Evolutionary conservation across 2,888 invertebrate genomes (phyloP), one percentile per base, ranked within the genome.

Genomic region (Caenorhabditis doughertyi): DNA sequence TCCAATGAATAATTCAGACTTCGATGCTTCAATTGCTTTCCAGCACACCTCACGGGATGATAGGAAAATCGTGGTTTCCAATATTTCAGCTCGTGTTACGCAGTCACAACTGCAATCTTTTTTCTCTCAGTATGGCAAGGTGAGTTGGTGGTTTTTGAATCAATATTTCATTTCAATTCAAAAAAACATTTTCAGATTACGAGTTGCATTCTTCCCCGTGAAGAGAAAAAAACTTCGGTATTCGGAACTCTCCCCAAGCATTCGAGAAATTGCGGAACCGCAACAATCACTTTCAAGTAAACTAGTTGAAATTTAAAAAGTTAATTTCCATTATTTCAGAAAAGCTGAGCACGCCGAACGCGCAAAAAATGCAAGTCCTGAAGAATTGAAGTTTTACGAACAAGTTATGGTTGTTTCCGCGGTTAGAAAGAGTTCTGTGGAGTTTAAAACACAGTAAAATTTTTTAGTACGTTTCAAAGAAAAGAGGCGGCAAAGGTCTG

Each of bases 91-190:
- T 8, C 79, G 88, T 29, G 91, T 90, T 29, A 92, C 91, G 1
- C 83, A 84, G 13, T 87, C 88, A 7, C 92, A 92, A 67, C 83
- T 92, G 27, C 89, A 91, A 42, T 87, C 89, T 1, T 92, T 92
- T 73, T 90, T 92, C 77, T 88, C 89, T 27, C 90, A 91, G 72
- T 92, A 90, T 64, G 92, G 92, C 74, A 89, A 89, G 76, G 91
- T 91, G 16, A 51, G 51, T 18, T n/a, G n/a, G n/a, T n/a, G n/a
- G n/a, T n/a, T n/a, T n/a, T n/a, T n/a, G n/a, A n/a, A n/a, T n/a
- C n/a, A n/a, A n/a, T n/a, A n/a, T n/a, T n/a, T n/a, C n/a, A n/a
- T n/a, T 68, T 8, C 42, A 3, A 44, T n/a, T n/a, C n/a, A n/a
- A n/a, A n/a, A n/a, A n/a, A n/a, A n/a, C n/a, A n/a, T 32, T 44